Evolutionary conservation across 2,113 vertebrate species (phyloP).

Genomic region (Anser brachyrhynchus): DNA sequence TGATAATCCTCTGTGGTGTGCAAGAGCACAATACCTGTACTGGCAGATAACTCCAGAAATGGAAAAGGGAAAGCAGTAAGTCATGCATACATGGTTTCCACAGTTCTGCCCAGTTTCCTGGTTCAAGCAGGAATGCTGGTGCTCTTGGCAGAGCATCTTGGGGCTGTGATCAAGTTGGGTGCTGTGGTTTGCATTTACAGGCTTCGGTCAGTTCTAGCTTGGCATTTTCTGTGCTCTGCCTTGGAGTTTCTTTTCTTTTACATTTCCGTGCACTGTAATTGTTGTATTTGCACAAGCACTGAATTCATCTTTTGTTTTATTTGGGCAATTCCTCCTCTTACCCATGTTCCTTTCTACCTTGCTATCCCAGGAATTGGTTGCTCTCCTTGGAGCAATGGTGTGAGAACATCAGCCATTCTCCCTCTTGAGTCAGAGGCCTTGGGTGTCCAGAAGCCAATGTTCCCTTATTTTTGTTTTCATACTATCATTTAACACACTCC

Average conservation of each 20-base stretch:
- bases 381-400: background rate
- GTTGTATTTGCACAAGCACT: background rate
- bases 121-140: background rate
- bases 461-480: background rate
- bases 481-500: background rate
- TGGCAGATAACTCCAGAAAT: fast-evolving
- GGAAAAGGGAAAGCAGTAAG: background rate
- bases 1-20: fast-evolving
- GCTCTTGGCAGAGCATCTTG: background rate
- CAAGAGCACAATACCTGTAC: fast-evolving
- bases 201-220: background rate
- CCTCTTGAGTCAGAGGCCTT: background rate
- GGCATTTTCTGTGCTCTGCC: background rate
- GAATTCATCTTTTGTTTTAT: background rate
- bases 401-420: no score
- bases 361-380: background rate
- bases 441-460: background rate
- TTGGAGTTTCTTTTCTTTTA: background rate
- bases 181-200: background rate
- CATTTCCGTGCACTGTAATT: background rate
- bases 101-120: background rate
- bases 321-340: background rate
- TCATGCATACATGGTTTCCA: fast-evolving
- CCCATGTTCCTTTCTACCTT: background rate
- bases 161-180: background rate